Evolutionary conservation across 2,888 invertebrate genomes (phyloP).

Genomic region (Phaonia tiefii): DNA sequence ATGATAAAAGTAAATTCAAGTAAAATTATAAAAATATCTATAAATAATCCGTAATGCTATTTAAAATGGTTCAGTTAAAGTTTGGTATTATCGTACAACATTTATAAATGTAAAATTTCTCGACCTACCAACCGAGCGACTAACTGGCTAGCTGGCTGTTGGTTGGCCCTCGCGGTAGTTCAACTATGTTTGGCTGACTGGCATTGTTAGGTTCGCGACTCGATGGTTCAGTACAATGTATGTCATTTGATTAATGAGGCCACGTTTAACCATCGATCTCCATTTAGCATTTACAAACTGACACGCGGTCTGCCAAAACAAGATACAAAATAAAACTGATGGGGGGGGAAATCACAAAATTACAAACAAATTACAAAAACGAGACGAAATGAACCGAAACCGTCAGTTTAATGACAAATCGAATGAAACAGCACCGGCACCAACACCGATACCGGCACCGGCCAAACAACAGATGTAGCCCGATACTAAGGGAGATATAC

Average conservation of each 20-base stretch:
- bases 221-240: constrained; percentile 58
- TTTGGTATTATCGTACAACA: not conserved
- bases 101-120: not conserved
- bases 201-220: constrained; percentile 13
- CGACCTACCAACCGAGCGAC: not conserved
- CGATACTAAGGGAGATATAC: constrained; percentile 14
- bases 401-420: constrained; percentile 20
- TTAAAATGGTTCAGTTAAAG: constrained; percentile 26
- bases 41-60: constrained; percentile 21
- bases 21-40: too few relatives aligned
- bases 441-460: constrained; percentile 11
- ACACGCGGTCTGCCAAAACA: constrained; percentile 65
- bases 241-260: constrained; percentile 79
- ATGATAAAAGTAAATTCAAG: not conserved
- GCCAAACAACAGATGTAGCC: constrained; percentile 1
- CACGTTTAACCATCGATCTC: constrained; percentile 79
- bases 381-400: constrained; percentile 48
- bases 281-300: constrained; percentile 75
- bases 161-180: not conserved
- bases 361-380: constrained; percentile 62
- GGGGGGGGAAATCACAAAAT: constrained; percentile 50
- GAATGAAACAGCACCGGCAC: constrained; percentile 42
- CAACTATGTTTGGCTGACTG: not conserved
- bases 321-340: not conserved
- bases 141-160: not conserved